Base-by-base conservation (phyloP, 2,888 invertebrate species). In the Thyatira batis region DNA sequence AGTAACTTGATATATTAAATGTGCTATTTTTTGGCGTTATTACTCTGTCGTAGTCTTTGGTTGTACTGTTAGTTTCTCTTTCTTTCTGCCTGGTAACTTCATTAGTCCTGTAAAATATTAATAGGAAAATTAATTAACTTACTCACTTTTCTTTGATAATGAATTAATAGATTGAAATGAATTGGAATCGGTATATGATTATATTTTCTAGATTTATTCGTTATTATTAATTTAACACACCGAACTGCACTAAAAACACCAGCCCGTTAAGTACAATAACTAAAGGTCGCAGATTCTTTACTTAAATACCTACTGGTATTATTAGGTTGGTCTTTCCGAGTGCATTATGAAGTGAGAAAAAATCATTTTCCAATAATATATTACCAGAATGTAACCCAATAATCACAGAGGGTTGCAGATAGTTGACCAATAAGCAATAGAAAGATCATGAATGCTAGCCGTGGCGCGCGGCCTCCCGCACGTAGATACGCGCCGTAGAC, bases 371-470 rank as follows among this genome's bases (percentile, higher is more conserved):
- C n/a, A n/a, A 44, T 51, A 52, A 48, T n/a, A 46, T 57, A 74
- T 71, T 79, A 94, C 96, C 96, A 97, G 73, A 94, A 94, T 5
- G 95, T 95, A 9, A 96, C 93, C 92, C 96, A 97, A 69, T 94
- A 96, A 76, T 97, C 97, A 6, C 94, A 94, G 0, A 94, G 93
- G 33, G 95, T 96, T 0, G 95, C 94, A 8, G 94, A 89, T 0
- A 93, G 75, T 75, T 96, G 95, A 0, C 95, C 93, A 8, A 95
- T 57, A 0, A 95, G 57, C 33, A 95, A 93, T 0, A 95, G 80
- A 0, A 93, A 25, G 0, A 93, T 70, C 71, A 95, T 92, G 30
- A 93, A 81, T 0, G 85, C 25, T 0, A 95, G 82, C 0, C 92
- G 79, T 6, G 88, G 88, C 0, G 92, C 81, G 56, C 93, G 94